Evolutionary conservation across 2,888 invertebrate genomes (phyloP).

Genomic region (Anorthoa munda): DNA sequence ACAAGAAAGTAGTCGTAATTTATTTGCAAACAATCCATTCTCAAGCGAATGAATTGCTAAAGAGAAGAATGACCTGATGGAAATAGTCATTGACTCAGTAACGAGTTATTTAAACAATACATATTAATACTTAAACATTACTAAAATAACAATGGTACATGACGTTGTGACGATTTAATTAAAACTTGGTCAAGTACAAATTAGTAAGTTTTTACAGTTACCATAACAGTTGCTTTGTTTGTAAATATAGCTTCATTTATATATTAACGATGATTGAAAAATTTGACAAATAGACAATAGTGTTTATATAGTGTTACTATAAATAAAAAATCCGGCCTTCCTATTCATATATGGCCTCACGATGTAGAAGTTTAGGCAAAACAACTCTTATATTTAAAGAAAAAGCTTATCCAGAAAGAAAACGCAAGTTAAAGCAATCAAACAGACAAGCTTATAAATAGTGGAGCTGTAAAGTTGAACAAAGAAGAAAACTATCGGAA

Average conservation of each 20-base stretch:
- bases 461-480: background rate
- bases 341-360: background rate
- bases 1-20: background rate
- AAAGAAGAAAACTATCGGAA: background rate
- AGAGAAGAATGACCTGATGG: background rate
- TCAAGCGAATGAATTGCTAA: background rate
- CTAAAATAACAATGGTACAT: conserved; percentile 16
- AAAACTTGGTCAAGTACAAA: conserved; percentile 35
- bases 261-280: background rate
- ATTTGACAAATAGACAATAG: background rate
- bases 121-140: conserved; percentile 15
- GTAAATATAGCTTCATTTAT: conserved; percentile 27
- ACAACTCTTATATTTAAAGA: background rate
- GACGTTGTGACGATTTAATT: conserved; percentile 14
- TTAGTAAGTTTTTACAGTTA: conserved; percentile 22
- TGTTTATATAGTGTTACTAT: background rate
- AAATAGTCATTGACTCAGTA: conserved; percentile 2
- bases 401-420: background rate
- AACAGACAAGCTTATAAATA: background rate
- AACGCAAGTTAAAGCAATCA: background rate
- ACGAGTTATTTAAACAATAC: conserved; percentile 16
- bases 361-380: background rate
- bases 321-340: background rate
- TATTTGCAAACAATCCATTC: background rate
- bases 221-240: conserved; percentile 26